Evolutionary conservation across 1,140 invertebrate species (phyloP).

Genomic region (Palaemon carinicauda): DNA sequence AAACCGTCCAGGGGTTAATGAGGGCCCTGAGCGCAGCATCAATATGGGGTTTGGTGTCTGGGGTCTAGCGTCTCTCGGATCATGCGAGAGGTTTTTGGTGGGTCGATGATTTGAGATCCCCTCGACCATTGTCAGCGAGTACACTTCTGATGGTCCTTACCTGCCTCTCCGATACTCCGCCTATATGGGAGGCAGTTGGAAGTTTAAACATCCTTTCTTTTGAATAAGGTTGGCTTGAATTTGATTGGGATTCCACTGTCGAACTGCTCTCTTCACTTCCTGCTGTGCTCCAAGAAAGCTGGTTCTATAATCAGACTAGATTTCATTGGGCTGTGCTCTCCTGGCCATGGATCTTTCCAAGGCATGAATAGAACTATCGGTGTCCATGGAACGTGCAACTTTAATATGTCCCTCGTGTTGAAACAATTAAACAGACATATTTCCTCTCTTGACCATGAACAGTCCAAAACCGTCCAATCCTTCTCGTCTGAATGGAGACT

Average conservation of each 20-base stretch:
- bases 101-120: slow-evolving; percentile 1
- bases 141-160: background rate
- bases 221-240: background rate
- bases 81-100: background rate
- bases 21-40: no score
- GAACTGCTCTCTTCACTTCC: background rate
- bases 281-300: background rate
- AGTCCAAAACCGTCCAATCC: slow-evolving; percentile 16
- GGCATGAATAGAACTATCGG: slow-evolving; percentile 6
- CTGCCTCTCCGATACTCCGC: background rate
- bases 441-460: background rate
- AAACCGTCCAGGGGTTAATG: no score
- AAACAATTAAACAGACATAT: background rate
- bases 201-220: background rate
- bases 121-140: background rate
- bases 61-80: background rate
- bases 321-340: background rate
- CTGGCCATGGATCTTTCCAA: background rate
- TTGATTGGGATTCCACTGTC: background rate
- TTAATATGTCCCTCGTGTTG: background rate
- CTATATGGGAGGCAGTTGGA: background rate
- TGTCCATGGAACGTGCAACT: background rate
- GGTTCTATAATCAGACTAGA: slow-evolving; percentile 2
- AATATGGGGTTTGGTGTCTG: no score
- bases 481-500: slow-evolving; percentile 4